phyloP scores from a whole-genome alignment of 2,113 vertebrate genomes.

The Tachuris rubrigastra region DNA sequence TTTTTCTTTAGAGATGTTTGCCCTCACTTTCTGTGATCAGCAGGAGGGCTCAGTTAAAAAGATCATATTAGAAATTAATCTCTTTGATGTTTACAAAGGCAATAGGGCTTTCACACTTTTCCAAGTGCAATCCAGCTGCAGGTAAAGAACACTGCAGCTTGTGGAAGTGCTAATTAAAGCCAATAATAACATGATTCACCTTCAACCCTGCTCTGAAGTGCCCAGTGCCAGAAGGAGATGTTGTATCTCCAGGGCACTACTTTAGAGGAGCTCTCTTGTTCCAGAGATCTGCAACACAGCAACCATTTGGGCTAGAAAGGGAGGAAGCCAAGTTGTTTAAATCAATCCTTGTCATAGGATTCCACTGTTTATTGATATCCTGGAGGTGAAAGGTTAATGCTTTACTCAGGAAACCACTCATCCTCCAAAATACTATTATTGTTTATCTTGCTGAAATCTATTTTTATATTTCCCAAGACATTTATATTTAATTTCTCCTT shows the following conservation, averaged over 20 bases:
- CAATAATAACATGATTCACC: constrained; percentile 35
- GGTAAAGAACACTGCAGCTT: constrained; percentile 21
- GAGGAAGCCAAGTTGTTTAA: constrained; percentile 23
- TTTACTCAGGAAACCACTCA: constrained; percentile 62
- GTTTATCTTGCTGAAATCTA: constrained; percentile 67
- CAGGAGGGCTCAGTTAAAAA: constrained; percentile 32
- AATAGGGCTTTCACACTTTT: constrained; percentile 49
- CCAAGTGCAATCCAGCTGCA: constrained; percentile 18
- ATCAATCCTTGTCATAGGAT: constrained; percentile 49
- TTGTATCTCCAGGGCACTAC: neutral
- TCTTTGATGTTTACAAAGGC: constrained; percentile 62
- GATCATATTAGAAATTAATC: constrained; percentile 48
- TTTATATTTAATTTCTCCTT: constrained; percentile 62
- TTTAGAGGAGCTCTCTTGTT: neutral
- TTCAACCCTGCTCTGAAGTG: constrained; percentile 16
- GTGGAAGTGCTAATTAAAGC: constrained; percentile 62
- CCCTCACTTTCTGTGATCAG: constrained; percentile 48
- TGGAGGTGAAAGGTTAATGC: constrained; percentile 67
- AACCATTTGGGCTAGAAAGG: neutral
- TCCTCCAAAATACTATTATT: constrained; percentile 66
- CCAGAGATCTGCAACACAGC: neutral
- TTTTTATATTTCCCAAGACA: constrained; percentile 66
- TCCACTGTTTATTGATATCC: constrained; percentile 42
- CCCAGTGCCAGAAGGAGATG: neutral
- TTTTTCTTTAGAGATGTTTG: constrained; percentile 21